Evolutionary conservation across 92 coral and sea anemone genomes (phyloP).

Genomic region (Umimayanthus kanabou): DNA sequence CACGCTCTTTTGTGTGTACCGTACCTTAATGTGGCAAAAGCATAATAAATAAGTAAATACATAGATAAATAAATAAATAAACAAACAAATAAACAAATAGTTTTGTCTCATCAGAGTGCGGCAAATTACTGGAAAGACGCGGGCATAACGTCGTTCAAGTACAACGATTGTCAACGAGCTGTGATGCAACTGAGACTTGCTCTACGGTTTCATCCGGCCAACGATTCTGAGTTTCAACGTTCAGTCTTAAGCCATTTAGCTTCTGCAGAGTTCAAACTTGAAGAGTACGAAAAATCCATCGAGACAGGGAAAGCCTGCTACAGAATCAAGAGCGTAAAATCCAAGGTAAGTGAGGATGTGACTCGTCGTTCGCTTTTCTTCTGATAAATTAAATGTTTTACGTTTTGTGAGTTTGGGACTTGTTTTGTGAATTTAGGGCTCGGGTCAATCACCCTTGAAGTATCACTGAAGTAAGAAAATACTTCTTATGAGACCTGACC

Average conservation of each 20-base stretch:
- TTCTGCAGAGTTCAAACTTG: neutral
- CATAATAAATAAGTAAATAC: no score
- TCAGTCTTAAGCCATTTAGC: conserved; percentile 43
- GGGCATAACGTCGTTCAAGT: conserved; percentile 15
- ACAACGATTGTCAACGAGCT: neutral
- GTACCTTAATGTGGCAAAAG: no score
- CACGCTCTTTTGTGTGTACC: no score
- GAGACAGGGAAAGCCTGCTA: conserved; percentile 23
- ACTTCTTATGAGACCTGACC: no score
- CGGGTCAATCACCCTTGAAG: neutral
- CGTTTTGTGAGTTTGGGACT: no score
- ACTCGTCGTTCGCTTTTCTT: neutral
- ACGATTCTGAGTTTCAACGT: conserved; percentile 23
- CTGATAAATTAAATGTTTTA: neutral
- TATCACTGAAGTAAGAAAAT: no score
- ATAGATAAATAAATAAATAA: no score
- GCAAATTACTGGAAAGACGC: conserved; percentile 22
- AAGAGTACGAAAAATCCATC: conserved; percentile 8
- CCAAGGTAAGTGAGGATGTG: neutral
- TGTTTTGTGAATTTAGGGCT: no score
- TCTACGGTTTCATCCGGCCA: neutral
- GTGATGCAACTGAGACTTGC: conserved; percentile 10
- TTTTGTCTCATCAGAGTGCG: neutral
- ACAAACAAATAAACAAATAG: neutral
- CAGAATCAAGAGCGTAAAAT: neutral